Evolutionary conservation across 2,797 vertebrate genomes (phyloP).

Genomic region (Spinus olivaceus): DNA sequence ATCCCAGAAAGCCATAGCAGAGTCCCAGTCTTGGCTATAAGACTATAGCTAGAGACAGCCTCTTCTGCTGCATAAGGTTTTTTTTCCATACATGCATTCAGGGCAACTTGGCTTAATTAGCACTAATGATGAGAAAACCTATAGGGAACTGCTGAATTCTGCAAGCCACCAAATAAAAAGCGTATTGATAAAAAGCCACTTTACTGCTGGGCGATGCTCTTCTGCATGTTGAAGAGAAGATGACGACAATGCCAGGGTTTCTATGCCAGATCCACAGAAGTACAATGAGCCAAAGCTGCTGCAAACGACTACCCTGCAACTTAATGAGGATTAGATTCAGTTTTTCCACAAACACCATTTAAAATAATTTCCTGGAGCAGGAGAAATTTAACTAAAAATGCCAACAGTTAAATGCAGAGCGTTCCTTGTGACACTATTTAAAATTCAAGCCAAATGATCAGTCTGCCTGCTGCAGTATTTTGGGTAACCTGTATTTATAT

Average conservation of each 20-base stretch:
- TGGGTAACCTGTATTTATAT: not conserved
- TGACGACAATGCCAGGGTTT: not conserved
- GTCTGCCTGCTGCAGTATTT: not conserved
- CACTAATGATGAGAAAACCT: slow-evolving; percentile 46
- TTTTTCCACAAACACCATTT: slow-evolving; percentile 2
- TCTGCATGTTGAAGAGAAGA: slow-evolving; percentile 29
- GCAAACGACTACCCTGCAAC: not conserved
- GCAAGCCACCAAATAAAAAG: slow-evolving; percentile 24
- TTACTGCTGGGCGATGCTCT: not conserved
- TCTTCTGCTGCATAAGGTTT: not conserved
- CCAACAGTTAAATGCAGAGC: not conserved
- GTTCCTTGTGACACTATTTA: not conserved
- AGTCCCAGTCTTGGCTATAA: not conserved
- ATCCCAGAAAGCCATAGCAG: not conserved
- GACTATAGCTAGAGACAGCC: not conserved
- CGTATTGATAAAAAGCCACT: not conserved
- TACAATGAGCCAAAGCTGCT: not conserved
- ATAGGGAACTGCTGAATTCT: slow-evolving; percentile 19
- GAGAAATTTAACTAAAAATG: not conserved
- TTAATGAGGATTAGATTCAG: slow-evolving; percentile 18
- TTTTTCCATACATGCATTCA: not conserved
- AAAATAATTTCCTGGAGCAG: not conserved
- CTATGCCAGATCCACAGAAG: not conserved
- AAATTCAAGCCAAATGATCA: not conserved
- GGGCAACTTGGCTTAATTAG: slow-evolving; percentile 22